Conservation (phyloP, 2,113 vertebrate genomes). For the Gambusia affinis region DNA sequence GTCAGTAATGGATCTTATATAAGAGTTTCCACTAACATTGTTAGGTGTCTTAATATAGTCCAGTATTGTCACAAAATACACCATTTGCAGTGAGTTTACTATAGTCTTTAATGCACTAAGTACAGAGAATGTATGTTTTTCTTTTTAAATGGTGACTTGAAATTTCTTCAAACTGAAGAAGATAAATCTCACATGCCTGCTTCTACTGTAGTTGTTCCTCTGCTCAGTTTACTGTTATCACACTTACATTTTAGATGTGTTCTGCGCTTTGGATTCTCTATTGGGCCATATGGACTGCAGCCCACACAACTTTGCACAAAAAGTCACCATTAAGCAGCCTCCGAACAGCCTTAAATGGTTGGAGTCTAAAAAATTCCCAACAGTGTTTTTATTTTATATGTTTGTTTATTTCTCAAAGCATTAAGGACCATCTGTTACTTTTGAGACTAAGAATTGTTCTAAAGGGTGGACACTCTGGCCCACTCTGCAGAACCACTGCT, state of each 20-base stretch:
- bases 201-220: constrained; percentile 29
- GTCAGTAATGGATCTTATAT: no score
- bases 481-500: neutral
- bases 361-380: constrained; percentile 20
- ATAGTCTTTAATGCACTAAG: no score
- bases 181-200: constrained; percentile 24
- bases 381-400: no score
- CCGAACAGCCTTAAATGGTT: constrained; percentile 45
- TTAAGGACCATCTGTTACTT: constrained; percentile 56
- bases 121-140: no score
- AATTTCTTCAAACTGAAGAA: constrained; percentile 29
- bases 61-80: no score
- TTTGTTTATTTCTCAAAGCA: no score
- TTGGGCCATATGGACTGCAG: constrained; percentile 28
- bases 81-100: no score
- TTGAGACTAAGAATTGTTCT: constrained; percentile 40
- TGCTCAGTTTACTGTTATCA: constrained; percentile 32
- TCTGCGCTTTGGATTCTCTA: constrained; percentile 32
- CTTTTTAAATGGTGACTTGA: neutral
- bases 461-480: constrained; percentile 26
- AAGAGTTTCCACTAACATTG: no score
- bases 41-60: no score
- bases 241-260: constrained; percentile 28
- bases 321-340: constrained; percentile 2
- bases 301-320: constrained; percentile 24